Evolutionary conservation across 2,888 invertebrate species (phyloP), one percentile per base, ranked within the genome.

Genomic region (Drosophila setosimentum): DNA sequence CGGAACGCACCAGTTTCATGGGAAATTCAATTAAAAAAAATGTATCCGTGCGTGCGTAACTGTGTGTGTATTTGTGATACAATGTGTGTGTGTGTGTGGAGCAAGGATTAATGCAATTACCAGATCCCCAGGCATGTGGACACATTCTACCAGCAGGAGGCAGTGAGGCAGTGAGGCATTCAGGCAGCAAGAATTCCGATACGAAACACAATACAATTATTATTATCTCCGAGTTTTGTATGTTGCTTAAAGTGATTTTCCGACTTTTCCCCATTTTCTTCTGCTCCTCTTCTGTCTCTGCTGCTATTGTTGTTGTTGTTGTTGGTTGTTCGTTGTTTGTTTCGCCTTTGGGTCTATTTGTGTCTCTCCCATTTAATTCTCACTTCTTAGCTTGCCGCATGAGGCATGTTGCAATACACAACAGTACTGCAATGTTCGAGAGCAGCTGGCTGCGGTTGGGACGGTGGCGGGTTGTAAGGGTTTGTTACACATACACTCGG

Each of bases 21-120:
- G 35, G 50, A 76, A 85, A 85, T 88, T 83, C 85, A 83, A 83
- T 88, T 83, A 88, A 83, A 83, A 86, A 85, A 80, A 83, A 74
- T 66, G 73, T 67, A 50, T 40, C 27, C 69, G 29, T 40, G 13
- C 27, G 50, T 42, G 35, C 33, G 27, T 55, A 29, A 10, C 13
- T n/a, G 10, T 68, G 48, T 55, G 16, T 58, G 27, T 11, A 5
- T 35, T 16, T 16, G 16, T 16, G 33, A 6, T 16, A 10, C 10
- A 40, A 30, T 48, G 32, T 68, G 64, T 55, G 58, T 49, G 37
- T 35, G 40, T 53, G 54, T 45, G 33, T 65, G 51, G 50, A 32
- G 82, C 73, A 69, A 75, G 58, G 72, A 76, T 82, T 79, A 85
- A 88, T 76, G 76, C 85, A 83, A 87, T 87, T 87, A 82, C 81